Base-by-base conservation (phyloP, 2,888 invertebrate genomes). In the Aphidoletes aphidimyza region DNA sequence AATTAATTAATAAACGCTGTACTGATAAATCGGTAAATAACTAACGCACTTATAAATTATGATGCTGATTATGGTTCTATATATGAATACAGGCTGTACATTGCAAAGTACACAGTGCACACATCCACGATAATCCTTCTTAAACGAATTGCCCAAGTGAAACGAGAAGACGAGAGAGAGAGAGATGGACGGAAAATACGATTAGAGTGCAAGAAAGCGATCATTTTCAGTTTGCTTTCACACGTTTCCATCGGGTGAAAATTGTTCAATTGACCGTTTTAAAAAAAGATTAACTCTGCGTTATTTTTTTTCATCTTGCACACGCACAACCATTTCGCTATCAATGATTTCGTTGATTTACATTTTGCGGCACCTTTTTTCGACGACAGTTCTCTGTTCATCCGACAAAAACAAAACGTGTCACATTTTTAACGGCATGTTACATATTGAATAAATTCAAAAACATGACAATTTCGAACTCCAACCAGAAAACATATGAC, bases 1-100 rank as follows among this genome's bases (percentile, higher is more conserved):
- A 69, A 69, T 69, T 69, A 69, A 69, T 69, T 69, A 69, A 69
- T 69, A 69, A 69, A 69, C 34, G 69, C 34, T 69, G 69, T 69
- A 69, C 69, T 69, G 69, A 69, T 69, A 69, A 69, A 26, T 0
- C 9, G 9, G 30, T 69, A 69, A 69, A 69, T 69, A 69, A 0
- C 69, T 69, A 30, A 30, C 6, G 34, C 34, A 69, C 30, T 69
- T 69, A 30, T 69, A 69, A 30, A 69, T 69, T 69, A 69, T 69
- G 34, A 69, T 69, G 69, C 69, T 69, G 69, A 30, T 14, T 69
- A 30, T 69, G 34, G 14, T 30, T 30, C n/a, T n/a, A n/a, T n/a
- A n/a, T n/a, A n/a, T n/a, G n/a, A n/a, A n/a, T n/a, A n/a, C n/a
- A n/a, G n/a, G n/a, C n/a, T n/a, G n/a, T n/a, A n/a, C n/a, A n/a